These are phyloP conservation scores for Cnemophilus loriae DNA, from an alignment of 2,113 vertebrate species.

Conservation along the genomic window DNA sequence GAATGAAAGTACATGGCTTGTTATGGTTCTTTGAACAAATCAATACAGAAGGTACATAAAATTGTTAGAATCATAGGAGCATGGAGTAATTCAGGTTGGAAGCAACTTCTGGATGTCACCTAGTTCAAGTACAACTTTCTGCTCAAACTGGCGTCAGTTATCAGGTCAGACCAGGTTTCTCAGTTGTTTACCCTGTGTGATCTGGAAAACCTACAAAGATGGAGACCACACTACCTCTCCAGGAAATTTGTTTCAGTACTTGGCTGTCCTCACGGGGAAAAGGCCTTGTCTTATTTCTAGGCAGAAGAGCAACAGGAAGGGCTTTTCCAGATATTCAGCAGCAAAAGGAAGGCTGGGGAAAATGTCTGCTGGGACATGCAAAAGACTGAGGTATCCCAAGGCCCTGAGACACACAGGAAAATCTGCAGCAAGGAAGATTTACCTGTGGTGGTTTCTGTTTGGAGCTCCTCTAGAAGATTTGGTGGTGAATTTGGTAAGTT, in stretches of 20 bases:
- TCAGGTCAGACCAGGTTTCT: background rate
- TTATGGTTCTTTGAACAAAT: background rate
- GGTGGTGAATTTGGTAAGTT: background rate
- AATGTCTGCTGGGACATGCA: background rate
- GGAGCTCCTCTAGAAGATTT: background rate
- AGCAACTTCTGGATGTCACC: background rate
- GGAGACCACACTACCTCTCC: background rate
- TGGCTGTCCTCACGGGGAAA: background rate
- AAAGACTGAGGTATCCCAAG: background rate
- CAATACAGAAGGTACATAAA: background rate
- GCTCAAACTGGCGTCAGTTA: background rate
- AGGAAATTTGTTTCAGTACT: background rate
- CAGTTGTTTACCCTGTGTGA: background rate
- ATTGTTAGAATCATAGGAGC: background rate
- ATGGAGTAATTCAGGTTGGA: background rate
- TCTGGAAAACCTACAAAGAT: background rate
- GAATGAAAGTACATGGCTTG: background rate
- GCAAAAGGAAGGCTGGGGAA: background rate
- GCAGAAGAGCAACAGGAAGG: background rate
- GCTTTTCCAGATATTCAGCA: background rate
- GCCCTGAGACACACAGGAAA: background rate
- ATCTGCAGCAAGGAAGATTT: background rate
- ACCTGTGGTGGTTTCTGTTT: background rate
- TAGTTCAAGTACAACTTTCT: background rate
- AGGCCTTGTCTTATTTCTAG: background rate